These are phyloP conservation scores for Bucorvus abyssinicus DNA, from an alignment of 2,797 vertebrate species.

Conservation along the genomic window DNA sequence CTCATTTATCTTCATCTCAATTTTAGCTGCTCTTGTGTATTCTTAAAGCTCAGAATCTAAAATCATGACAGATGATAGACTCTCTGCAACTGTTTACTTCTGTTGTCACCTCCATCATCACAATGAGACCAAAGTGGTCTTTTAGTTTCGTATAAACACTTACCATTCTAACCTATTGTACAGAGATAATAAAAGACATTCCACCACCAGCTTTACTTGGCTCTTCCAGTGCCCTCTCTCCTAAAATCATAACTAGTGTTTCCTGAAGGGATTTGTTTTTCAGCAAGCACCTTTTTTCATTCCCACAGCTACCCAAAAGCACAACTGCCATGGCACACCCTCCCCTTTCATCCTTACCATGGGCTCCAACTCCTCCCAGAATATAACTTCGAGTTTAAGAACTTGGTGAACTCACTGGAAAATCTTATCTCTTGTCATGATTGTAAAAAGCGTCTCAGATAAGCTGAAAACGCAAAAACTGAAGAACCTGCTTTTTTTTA, in stretches of 20 bases:
- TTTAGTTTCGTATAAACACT: not conserved
- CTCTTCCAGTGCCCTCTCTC: not conserved
- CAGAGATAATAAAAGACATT: not conserved
- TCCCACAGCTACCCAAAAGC: not conserved
- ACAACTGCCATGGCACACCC: not conserved
- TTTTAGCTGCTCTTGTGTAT: not conserved
- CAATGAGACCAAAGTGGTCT: not conserved
- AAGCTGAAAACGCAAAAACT: not conserved
- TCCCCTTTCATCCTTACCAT: not conserved
- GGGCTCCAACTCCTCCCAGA: not conserved
- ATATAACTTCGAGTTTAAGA: not conserved
- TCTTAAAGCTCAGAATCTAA: not conserved
- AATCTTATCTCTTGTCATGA: not conserved
- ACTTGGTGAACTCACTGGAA: not conserved
- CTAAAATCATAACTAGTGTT: not conserved
- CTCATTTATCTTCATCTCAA: not conserved
- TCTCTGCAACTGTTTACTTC: not conserved
- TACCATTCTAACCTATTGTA: not conserved
- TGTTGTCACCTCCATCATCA: not conserved
- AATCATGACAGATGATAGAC: not conserved
- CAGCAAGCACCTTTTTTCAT: not conserved
- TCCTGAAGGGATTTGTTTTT: not conserved
- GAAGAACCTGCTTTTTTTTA: not conserved
- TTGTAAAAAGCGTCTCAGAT: not conserved
- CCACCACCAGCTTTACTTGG: not conserved